Evolutionary conservation across 2,888 invertebrate genomes (phyloP), one percentile per base, ranked within the genome.

Genomic region (Lacanobia wlatinum): DNA sequence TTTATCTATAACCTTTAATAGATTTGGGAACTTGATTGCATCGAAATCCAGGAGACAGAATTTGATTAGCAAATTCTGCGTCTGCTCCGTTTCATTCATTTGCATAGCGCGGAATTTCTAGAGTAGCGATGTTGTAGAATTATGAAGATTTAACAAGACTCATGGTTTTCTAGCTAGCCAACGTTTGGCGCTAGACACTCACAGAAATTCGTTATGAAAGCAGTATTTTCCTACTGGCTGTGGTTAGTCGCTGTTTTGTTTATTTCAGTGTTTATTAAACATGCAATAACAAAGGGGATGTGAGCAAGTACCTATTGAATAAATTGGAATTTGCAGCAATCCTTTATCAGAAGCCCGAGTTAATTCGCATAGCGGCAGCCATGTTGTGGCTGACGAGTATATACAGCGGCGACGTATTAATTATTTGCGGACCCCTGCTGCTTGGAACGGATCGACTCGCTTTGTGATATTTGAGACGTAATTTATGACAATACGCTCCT

Each of bases 401-500:
- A 18, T 52, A 53, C 7, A 60, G 34, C 46, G 28, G 4, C 38
- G 16, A n/a, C 16, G 46, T 38, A 52, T 58, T 43, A 16, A 56
- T 40, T 50, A 48, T 6, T 43, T 40, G 21, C 14, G 5, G 60
- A 21, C 1, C 34, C n/a, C 23, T 50, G 5, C 18, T 40, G 28
- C 23, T 3, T 2, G 16, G 21, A 18, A 48, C 28, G 40, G 43
- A 46, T 21, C 23, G 9, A 43, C 10, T 23, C 16, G 18, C 23
- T 73, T 71, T n/a, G 23, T 70, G 55, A 56, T 23, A 48, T 70
- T 67, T 8, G 38, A 52, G 18, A 14, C 34, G 67, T 38, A 8
- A 23, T 38, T 69, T 3, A 38, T 9, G 8, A 43, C 46, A n/a
- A 48, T 23, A 38, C 48, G 48, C 48, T 48, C 48, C 18, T 18